Conservation (phyloP, 2,888 invertebrate species). For the Morpho achilles region DNA sequence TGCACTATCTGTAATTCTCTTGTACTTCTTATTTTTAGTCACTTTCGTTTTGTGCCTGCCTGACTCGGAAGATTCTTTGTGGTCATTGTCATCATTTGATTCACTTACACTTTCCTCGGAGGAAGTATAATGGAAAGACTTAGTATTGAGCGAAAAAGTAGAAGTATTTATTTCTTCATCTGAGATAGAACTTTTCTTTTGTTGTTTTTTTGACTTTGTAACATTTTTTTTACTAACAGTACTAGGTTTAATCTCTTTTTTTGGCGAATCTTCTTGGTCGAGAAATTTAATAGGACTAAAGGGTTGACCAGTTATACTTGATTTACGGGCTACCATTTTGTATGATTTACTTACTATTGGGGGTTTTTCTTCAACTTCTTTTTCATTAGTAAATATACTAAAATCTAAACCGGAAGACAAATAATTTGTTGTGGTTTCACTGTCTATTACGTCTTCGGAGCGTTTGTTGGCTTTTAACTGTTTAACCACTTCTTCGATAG, state of each 20-base stretch:
- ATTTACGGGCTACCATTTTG: conserved; percentile 75
- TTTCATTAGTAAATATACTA: conserved; percentile 35
- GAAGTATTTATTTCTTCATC: conserved; percentile 68
- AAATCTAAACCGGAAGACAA: conserved; percentile 36
- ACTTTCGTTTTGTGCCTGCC: conserved; percentile 57
- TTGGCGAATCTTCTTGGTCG: conserved; percentile 49
- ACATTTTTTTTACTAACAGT: conserved; percentile 43
- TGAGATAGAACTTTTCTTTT: conserved; percentile 50
- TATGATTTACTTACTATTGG: conserved; percentile 72
- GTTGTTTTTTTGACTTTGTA: conserved; percentile 49
- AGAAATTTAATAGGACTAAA: conserved; percentile 68
- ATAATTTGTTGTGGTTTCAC: conserved; percentile 34
- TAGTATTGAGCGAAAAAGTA: conserved; percentile 63
- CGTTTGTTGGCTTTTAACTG: conserved; percentile 66
- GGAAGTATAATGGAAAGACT: conserved; percentile 55
- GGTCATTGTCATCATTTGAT: conserved; percentile 67
- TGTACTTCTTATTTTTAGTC: conserved; percentile 63
- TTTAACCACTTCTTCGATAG: conserved; percentile 72
- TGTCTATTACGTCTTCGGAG: conserved; percentile 52
- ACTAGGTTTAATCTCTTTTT: conserved; percentile 38
- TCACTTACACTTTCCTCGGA: conserved; percentile 69
- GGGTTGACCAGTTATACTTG: conserved; percentile 72
- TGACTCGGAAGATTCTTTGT: conserved; percentile 66
- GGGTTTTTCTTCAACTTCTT: conserved; percentile 53
- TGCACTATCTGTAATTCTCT: conserved; percentile 56